Base-by-base conservation (phyloP, 1,140 invertebrate species). In the Drosophila leontia region DNA sequence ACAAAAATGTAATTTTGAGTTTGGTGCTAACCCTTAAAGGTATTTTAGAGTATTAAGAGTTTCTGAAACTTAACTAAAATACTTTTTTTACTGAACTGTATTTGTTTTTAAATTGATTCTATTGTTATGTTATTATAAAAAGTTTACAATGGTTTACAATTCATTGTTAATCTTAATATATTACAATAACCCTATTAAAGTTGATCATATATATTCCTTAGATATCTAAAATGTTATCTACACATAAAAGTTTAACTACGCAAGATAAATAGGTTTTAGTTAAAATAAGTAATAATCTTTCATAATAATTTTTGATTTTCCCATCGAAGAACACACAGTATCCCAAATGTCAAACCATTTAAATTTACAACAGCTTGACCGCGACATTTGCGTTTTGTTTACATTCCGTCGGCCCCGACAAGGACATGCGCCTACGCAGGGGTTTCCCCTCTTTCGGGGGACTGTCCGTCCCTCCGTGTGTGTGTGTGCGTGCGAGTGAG, bases 401-500 rank as follows among this genome's bases (percentile, higher is more conserved):
- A 87, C 83, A 67, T 88, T 84, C 75, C 56, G 47, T 57, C 61
- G 64, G 50, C 50, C 53, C 55, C 80, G 57, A 57, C 50, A 82
- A 71, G 81, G 83, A 86, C 82, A 86, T 80, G 83, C 84, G 83
- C 83, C 80, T 87, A 87, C 67, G 35, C 53, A 26, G 23, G 23
- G 44, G 35, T 42, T 45, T 37, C 51, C 57, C 37, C 26, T 29
- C 35, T 48, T 56, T 56, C n/a, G 37, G 32, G 29, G 12, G 48
- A 34, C 32, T 32, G 34, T 37, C 34, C 34, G 15, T 37, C 35
- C 26, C 26, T 29, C 26, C 26, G 26, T 62, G 59, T 37, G 53
- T 32, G 50, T 69, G 60, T 59, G 67, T 81, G 84, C 63, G 72
- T 90, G 67, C 70, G 61, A 68, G 78, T 80, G 59, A 53, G 63